Base-by-base conservation (phyloP, 2,797 vertebrate species). In the Apogon talboti region DNA sequence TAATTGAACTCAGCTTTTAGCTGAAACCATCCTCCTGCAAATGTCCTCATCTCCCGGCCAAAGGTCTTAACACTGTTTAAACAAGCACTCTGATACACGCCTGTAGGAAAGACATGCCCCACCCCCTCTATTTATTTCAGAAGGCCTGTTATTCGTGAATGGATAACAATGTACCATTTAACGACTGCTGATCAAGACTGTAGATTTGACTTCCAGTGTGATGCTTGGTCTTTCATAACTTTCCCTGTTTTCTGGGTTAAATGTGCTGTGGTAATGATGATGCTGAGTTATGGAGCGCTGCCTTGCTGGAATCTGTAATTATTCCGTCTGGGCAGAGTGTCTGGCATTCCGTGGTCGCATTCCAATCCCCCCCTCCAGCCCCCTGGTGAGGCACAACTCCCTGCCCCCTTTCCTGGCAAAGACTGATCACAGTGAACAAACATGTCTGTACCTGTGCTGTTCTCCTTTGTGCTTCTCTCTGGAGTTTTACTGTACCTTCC, bases 261-360 rank as follows among this genome's bases (percentile, higher is more conserved):
- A 81, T 79, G 81, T 88, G 74, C 86, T 89, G 89, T 85, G 90
- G 91, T 90, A 91, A 90, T 57, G 53, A 52, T 76, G 66, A 78
- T 83, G 72, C 76, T 54, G 66, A 79, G 74, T 87, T 86, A 77
- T 82, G 77, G 86, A 76, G 80, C 8, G 2, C 66, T 87, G 87
- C 82, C 65, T 86, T 73, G 64, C 76, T 87, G 83, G 89, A 90
- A 88, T 92, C 92, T 86, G 89, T 84, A 91, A 93, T 95, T 92
- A 91, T 89, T 87, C 85, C 54, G 92, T 92, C 92, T 91, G 88
- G 94, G 92, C 88, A 89, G 79, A 79, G 71, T 44, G 92, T 94
- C 92, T 95, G 89, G 94, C 94, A 94, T 94, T 92, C 87, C 67
- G 89, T 79, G 87, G 93, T 94, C 89, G 69, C 92, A 95, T 94